These are phyloP conservation scores for Chlorops oryzae DNA, from an alignment of 1,140 invertebrate species.

Conservation along the genomic window DNA sequence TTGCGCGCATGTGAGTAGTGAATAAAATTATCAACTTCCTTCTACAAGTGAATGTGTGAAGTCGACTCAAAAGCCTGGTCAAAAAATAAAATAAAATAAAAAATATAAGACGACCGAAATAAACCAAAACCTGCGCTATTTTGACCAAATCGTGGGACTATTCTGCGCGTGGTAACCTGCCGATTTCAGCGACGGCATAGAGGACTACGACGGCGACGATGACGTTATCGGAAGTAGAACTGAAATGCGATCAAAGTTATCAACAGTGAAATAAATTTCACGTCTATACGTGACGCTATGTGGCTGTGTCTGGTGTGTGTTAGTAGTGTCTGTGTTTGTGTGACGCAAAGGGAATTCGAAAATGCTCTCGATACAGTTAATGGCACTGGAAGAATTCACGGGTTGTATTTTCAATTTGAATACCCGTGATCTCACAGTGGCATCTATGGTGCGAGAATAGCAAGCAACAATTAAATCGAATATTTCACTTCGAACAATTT, in stretches of 20 bases:
- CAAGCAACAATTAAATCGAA: constrained; percentile 22
- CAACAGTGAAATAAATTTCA: too few relatives aligned
- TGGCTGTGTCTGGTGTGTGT: too few relatives aligned
- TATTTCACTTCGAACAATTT: too few relatives aligned
- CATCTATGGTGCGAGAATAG: constrained; percentile 49
- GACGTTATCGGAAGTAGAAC: too few relatives aligned
- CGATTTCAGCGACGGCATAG: too few relatives aligned
- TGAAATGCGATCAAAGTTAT: too few relatives aligned
- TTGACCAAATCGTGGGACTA: constrained; percentile 45
- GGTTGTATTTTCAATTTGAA: constrained; percentile 41
- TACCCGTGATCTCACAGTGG: constrained; percentile 51
- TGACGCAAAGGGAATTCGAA: too few relatives aligned
- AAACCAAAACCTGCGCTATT: constrained; percentile 34
- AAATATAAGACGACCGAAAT: constrained; percentile 6
- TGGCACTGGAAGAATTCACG: constrained; percentile 52
- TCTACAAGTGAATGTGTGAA: background rate
- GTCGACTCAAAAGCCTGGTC: background rate
- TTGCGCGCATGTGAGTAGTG: too few relatives aligned
- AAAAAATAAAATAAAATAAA: constrained; percentile 2
- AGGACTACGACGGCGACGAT: too few relatives aligned
- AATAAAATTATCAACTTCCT: constrained; percentile 21
- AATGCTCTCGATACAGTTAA: constrained; percentile 49
- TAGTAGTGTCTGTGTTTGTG: too few relatives aligned
- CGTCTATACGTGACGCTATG: too few relatives aligned
- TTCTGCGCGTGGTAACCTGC: too few relatives aligned